Percentiles rank a stretch among this genome's conserved stretches.
Evolutionary conservation across 2,888 invertebrate species (phyloP).

Genomic region (Sicus ferrugineus): DNA sequence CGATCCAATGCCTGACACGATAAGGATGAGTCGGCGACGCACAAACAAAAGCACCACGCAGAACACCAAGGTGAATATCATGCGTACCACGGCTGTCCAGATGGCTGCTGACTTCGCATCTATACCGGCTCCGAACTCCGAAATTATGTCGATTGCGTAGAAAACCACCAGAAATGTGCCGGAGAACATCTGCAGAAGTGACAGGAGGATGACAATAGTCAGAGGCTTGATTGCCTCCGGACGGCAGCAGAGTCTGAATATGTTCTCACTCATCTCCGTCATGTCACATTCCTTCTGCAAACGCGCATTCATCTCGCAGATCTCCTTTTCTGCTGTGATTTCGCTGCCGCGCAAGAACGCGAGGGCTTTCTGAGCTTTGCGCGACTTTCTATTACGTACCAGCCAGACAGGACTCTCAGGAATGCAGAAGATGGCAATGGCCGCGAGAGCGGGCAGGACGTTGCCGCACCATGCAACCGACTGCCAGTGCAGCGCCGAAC

Average conservation of each 20-base stretch:
- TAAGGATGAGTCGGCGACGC: slow-evolving; percentile 72
- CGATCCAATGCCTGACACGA: slow-evolving; percentile 74
- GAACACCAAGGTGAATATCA: slow-evolving; percentile 72
- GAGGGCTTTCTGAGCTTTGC: slow-evolving; percentile 69
- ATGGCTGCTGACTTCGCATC: slow-evolving; percentile 71
- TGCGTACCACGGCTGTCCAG: slow-evolving; percentile 73
- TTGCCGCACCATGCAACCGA: slow-evolving; percentile 73
- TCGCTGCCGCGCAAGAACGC: slow-evolving; percentile 71
- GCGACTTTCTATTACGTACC: slow-evolving; percentile 69
- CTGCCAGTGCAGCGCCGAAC: slow-evolving; percentile 75
- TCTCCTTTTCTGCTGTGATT: slow-evolving; percentile 68
- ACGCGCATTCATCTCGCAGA: slow-evolving; percentile 71
- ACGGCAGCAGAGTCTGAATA: slow-evolving; percentile 68
- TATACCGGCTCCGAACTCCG: slow-evolving; percentile 67
- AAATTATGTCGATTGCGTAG: slow-evolving; percentile 78
- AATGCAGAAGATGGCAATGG: slow-evolving; percentile 70
- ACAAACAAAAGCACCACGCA: slow-evolving; percentile 72
- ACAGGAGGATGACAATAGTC: slow-evolving; percentile 76
- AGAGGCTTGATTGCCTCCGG: slow-evolving; percentile 76
- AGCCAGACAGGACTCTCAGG: slow-evolving; percentile 83
- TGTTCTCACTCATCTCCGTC: slow-evolving; percentile 62
- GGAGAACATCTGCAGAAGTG: slow-evolving; percentile 75
- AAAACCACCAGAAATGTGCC: slow-evolving; percentile 82
- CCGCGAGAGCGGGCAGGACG: slow-evolving; percentile 69
- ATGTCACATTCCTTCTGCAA: slow-evolving; percentile 68